These are phyloP conservation scores for Spatulosminthurus flaviceps DNA, from an alignment of 2,888 invertebrate species.

Conservation along the genomic window DNA sequence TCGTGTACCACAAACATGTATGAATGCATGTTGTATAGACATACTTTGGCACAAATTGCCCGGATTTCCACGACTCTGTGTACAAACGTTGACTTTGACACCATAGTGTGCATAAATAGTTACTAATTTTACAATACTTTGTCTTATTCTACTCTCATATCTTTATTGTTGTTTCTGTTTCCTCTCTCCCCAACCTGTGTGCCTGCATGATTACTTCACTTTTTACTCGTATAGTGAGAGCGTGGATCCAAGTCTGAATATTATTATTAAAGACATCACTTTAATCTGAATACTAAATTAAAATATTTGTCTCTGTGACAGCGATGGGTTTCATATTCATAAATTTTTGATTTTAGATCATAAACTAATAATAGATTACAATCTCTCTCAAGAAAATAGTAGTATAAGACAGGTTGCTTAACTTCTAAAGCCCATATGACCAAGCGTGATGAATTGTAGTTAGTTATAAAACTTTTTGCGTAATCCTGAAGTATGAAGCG, in stretches of 20 bases:
- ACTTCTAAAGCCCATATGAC: background rate
- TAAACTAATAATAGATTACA: no score
- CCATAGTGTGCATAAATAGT: conserved; percentile 18
- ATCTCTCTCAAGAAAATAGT: no score
- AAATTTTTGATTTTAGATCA: no score
- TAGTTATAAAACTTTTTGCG: background rate
- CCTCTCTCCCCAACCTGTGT: background rate
- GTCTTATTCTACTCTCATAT: background rate
- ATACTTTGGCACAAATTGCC: conserved; percentile 9
- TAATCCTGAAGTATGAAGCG: conserved; percentile 1
- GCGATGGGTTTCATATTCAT: no score
- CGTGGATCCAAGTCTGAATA: no score
- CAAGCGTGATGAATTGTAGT: background rate
- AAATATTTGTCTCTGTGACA: no score
- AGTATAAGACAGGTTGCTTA: background rate
- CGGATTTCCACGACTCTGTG: background rate
- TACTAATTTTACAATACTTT: conserved; percentile 5
- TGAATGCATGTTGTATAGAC: background rate
- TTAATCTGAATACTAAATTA: no score
- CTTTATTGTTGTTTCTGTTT: background rate
- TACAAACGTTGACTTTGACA: conserved; percentile 3
- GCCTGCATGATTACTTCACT: background rate
- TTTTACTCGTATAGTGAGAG: no score
- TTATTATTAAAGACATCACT: no score
- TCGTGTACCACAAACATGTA: background rate